phyloP scores from a whole-genome alignment of 2,888 invertebrate genomes.

The Drepana falcataria region DNA sequence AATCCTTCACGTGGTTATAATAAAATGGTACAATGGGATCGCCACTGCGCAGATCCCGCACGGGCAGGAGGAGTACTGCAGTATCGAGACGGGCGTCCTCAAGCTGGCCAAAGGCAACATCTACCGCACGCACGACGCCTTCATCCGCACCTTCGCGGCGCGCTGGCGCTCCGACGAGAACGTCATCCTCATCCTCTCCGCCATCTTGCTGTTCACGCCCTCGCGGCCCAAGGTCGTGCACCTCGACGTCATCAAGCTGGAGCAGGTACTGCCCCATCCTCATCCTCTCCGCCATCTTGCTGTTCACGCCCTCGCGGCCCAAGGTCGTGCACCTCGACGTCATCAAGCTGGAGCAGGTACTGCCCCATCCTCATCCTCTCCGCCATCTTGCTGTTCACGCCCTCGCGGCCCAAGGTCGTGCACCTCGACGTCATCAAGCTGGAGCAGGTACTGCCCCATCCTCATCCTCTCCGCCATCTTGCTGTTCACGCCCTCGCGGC shows the following conservation, averaged over 20 bases:
- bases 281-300: not conserved
- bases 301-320: not conserved
- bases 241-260: conserved; percentile 89
- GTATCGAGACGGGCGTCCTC: conserved; percentile 92
- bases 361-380: too few species aligned
- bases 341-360: too few species aligned
- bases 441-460: too few species aligned
- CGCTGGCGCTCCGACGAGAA: conserved; percentile 92
- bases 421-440: too few species aligned
- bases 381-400: too few species aligned
- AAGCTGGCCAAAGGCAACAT: conserved; percentile 94
- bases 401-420: too few species aligned
- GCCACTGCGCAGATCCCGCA: conserved; percentile 82
- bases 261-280: conserved; percentile 80
- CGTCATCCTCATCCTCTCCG: conserved; percentile 93
- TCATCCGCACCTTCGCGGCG: conserved; percentile 90
- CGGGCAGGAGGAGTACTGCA: conserved; percentile 85
- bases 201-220: conserved; percentile 94
- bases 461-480: too few species aligned
- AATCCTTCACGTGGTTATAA: too few species aligned
- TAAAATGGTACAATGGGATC: too few species aligned
- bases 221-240: conserved; percentile 89
- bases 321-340: not conserved
- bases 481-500: too few species aligned
- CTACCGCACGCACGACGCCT: conserved; percentile 90